phyloP scores from a whole-genome alignment of 2,888 invertebrate genomes.

The Eupithecia vulgata region DNA sequence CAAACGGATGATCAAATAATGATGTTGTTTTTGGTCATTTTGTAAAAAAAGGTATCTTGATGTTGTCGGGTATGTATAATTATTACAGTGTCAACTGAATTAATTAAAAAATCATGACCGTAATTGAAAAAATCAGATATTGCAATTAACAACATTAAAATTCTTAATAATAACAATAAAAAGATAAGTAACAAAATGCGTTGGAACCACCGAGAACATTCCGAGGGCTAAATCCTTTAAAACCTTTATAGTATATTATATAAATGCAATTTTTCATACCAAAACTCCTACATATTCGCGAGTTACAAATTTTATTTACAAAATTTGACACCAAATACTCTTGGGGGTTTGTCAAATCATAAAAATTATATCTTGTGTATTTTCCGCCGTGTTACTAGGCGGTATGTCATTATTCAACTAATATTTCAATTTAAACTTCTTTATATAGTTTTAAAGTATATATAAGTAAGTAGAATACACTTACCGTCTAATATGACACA shows the following conservation, averaged over 20 bases:
- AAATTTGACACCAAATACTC: slow-evolving; percentile 57
- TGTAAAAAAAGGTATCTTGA: slow-evolving; percentile 39
- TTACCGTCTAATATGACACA: slow-evolving; percentile 83
- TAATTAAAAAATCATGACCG: slow-evolving; percentile 50
- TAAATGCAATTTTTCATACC: slow-evolving; percentile 80
- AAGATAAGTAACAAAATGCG: slow-evolving; percentile 79
- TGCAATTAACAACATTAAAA: slow-evolving; percentile 81
- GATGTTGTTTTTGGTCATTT: slow-evolving; percentile 31
- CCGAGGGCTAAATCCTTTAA: slow-evolving; percentile 64
- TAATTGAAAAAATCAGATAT: slow-evolving; percentile 56
- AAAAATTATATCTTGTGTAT: slow-evolving; percentile 56
- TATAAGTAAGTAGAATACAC: slow-evolving; percentile 82
- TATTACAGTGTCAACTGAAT: slow-evolving; percentile 49
- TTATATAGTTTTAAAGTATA: slow-evolving; percentile 75
- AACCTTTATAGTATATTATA: slow-evolving; percentile 60
- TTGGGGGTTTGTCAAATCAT: slow-evolving; percentile 56
- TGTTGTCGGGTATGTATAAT: slow-evolving; percentile 28
- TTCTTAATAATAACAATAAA: slow-evolving; percentile 83
- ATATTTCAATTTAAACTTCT: slow-evolving; percentile 71
- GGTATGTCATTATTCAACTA: slow-evolving; percentile 70
- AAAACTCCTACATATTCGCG: slow-evolving; percentile 71
- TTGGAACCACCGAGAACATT: slow-evolving; percentile 78
- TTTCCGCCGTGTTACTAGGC: slow-evolving; percentile 22
- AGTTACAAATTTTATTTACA: slow-evolving; percentile 81
- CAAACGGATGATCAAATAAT: slow-evolving; percentile 58